Conservation (phyloP, 23 tunicate genomes). For the Diplosoma virens region DNA sequence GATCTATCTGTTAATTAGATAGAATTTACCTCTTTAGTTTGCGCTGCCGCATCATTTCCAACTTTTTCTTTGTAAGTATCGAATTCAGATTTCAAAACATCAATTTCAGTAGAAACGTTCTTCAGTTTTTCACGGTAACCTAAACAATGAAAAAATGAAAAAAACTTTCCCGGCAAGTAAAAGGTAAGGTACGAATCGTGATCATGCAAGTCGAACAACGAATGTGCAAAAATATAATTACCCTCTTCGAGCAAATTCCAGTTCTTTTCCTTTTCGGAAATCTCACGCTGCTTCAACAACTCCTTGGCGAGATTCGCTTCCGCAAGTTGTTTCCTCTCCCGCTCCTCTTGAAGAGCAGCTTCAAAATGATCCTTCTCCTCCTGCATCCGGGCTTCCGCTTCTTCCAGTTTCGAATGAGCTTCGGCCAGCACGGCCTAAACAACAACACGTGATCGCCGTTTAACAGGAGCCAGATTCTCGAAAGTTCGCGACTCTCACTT, state of each 20-base stretch:
- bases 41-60: too few relatives aligned
- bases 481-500: conserved; percentile 8
- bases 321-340: conserved; percentile 51
- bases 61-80: too few relatives aligned
- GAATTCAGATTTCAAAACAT: too few relatives aligned
- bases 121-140: too few relatives aligned
- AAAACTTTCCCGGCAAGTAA: too few relatives aligned
- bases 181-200: too few relatives aligned
- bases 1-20: too few relatives aligned
- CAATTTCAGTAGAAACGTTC: background rate
- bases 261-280: background rate
- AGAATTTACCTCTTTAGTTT: too few relatives aligned
- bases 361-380: conserved; percentile 79
- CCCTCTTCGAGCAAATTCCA: conserved; percentile 4
- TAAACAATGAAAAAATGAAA: too few relatives aligned
- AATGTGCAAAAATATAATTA: background rate
- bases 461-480: background rate
- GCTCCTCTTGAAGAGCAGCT: conserved; percentile 59
- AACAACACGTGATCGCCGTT: background rate
- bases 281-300: conserved; percentile 3
- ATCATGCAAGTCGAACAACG: too few relatives aligned
- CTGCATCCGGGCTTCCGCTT: conserved; percentile 54
- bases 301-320: conserved; percentile 56
- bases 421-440: conserved; percentile 59
- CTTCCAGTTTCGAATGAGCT: conserved; percentile 61